Evolutionary conservation across 1,140 invertebrate species (phyloP).

Genomic region (Tachypleus tridentatus): DNA sequence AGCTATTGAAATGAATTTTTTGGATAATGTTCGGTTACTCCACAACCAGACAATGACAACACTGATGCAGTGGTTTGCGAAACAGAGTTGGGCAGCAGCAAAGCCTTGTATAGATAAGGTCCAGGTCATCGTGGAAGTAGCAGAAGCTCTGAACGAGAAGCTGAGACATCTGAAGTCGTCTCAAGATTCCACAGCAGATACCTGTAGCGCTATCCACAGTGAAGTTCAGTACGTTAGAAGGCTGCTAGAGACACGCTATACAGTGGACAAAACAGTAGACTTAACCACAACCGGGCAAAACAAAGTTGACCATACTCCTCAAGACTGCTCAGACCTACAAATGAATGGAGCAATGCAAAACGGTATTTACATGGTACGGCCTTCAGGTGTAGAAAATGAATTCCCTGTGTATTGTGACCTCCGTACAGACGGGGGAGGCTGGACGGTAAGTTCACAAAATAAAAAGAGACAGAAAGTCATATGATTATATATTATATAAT

Average conservation of each 20-base stretch:
- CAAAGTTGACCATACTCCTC: slow-evolving; percentile 1
- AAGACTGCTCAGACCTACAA: slow-evolving; percentile 16
- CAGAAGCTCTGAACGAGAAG: slow-evolving; percentile 8
- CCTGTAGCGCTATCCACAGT: slow-evolving; percentile 6
- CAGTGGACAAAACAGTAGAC: too few relatives aligned
- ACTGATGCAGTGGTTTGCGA: slow-evolving; percentile 7
- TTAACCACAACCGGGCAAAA: not conserved
- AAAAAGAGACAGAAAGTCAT: too few relatives aligned
- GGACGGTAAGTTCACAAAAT: slow-evolving; percentile 54
- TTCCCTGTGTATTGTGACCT: slow-evolving; percentile 60
- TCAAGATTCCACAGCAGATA: slow-evolving; percentile 6
- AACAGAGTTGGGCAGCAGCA: slow-evolving; percentile 3
- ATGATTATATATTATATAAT: too few relatives aligned
- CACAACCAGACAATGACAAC: slow-evolving; percentile 12
- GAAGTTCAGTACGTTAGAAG: slow-evolving; percentile 14
- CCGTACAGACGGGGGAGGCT: slow-evolving; percentile 45
- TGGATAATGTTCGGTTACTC: not conserved
- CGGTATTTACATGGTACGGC: slow-evolving; percentile 60
- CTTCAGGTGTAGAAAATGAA: slow-evolving; percentile 46
- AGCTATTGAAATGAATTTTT: slow-evolving; percentile 4
- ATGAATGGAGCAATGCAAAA: slow-evolving; percentile 8
- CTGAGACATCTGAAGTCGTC: slow-evolving; percentile 11
- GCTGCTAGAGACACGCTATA: too few relatives aligned
- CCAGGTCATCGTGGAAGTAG: slow-evolving; percentile 5
- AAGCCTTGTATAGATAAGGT: slow-evolving; percentile 9